Percentiles rank a stretch among this genome's conserved stretches.
These are phyloP conservation scores for Corythornis cristatus DNA, from an alignment of 2,113 vertebrate genomes.

Conservation along the genomic window DNA sequence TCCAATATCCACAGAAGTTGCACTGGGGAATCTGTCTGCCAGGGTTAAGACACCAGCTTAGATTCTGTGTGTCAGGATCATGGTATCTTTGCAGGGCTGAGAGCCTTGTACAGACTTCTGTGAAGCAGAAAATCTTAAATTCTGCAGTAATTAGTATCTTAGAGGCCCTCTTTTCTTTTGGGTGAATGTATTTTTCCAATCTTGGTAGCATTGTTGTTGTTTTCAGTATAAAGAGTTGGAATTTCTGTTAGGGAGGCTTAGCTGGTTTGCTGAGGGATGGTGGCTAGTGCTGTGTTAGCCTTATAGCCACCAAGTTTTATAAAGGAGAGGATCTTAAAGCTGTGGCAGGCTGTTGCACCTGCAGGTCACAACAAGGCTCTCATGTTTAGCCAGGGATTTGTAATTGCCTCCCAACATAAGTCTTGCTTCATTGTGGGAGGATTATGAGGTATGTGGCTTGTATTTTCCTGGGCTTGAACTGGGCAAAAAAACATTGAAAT, in stretches of 20 bases:
- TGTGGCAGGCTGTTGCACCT: not conserved
- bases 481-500: not conserved
- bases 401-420: not conserved
- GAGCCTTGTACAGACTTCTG: not conserved
- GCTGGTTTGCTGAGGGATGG: not conserved
- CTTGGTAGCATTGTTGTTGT: not conserved
- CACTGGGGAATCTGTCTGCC: not conserved
- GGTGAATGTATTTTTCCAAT: not conserved
- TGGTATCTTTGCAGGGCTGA: not conserved
- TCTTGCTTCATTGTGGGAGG: not conserved
- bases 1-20: not conserved
- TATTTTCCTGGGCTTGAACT: not conserved
- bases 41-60: not conserved
- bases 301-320: not conserved
- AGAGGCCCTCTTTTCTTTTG: not conserved
- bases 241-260: not conserved
- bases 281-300: not conserved
- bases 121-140: not conserved
- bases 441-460: not conserved
- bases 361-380: slow-evolving; percentile 24
- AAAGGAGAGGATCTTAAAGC: not conserved
- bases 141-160: not conserved
- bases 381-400: not conserved
- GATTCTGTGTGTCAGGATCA: not conserved
- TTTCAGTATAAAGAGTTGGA: not conserved